Base-by-base conservation (phyloP, 2,888 invertebrate species). In the Galeruca laticollis region DNA sequence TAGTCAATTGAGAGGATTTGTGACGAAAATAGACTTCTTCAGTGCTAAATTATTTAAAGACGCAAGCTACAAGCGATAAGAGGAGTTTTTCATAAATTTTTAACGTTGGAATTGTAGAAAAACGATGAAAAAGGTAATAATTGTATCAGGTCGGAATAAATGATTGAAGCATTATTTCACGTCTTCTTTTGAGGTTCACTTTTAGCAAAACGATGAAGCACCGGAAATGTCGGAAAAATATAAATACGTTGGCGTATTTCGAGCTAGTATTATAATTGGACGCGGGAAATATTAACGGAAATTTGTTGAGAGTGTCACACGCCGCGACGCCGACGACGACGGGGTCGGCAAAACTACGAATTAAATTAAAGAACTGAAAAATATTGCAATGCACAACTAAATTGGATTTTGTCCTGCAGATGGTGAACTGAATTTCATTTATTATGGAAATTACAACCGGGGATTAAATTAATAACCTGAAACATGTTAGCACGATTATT, bases 261-360 rank as follows among this genome's bases (percentile, higher is more conserved):
- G 49, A 60, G 59, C 43, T 21, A 20, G 65, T 52, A 60, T 67
- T 56, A 60, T 68, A 68, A 68, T 61, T 61, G 60, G 61, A 61
- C 57, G 56, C 56, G 33, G 68, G 40, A 69, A 69, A 69, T 69
- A 69, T 69, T 64, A 64, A 60, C 51, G 21, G 33, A 43, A 64
- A 65, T 69, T 69, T 60, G 62, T 68, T 68, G 60, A 47, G 54
- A 47, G 56, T 61, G 54, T 43, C 52, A 61, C 57, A 52, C 5
- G 63, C 51, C 13, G 37, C 52, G 15, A 13, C 18, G 21, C 40
- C 20, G 15, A 1, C 49, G n/a, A 49, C 49, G 11, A 31, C 54
- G n/a, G 11, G n/a, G 60, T 26, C 62, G 35, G 52, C 62, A 62
- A 62, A 62, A 62, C 62, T 62, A 62, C 33, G 15, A 62, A 62